Evolutionary conservation across 2,113 vertebrate genomes (phyloP), one percentile per base, ranked within the genome.

Genomic region (Forbesichthys papilliferus): DNA sequence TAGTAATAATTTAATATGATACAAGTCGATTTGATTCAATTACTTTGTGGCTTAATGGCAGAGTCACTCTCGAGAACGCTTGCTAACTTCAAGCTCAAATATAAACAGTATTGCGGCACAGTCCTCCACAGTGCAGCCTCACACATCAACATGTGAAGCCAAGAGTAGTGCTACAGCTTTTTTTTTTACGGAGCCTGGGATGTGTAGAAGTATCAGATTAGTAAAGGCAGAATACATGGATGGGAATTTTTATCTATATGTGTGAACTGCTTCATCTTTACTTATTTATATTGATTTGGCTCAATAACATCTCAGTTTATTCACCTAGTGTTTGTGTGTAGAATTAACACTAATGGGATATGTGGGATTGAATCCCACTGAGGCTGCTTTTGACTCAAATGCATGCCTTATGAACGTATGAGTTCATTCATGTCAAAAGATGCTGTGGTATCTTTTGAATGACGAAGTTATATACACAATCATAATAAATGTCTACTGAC

Each of bases 151-250:
- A 27, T 27, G 27, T 27, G 20, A 27, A 27, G 20, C 20, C 1
- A 27, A 27, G 20, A 3, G 1, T 27, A 27, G 27, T 27, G 27
- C 27, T 27, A 27, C 2, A 3, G 27, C 27, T 27, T 27, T 27
- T 27, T 27, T 27, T 27, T 27, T 27, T 27, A 27, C 27, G 27
- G 27, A 27, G 27, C 27, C 27, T 27, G 27, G 27, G 27, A 27
- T 27, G 27, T 27, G 27, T 27, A 27, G 27, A 63, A 63, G 66
- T 48, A 69, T 27, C 62, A 77, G 16, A 48, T 51, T 16, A 61
- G 53, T 64, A 59, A 53, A 62, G 68, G 36, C 34, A 64, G 16
- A 62, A 71, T 59, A 65, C 74, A 66, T 79, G 59, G 54, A 20
- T 62, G 54, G 56, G 58, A 49, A 66, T 51, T 61, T 79, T 74